phyloP scores from a whole-genome alignment of 2,113 vertebrate genomes.

The Lamprologus sp. region DNA sequence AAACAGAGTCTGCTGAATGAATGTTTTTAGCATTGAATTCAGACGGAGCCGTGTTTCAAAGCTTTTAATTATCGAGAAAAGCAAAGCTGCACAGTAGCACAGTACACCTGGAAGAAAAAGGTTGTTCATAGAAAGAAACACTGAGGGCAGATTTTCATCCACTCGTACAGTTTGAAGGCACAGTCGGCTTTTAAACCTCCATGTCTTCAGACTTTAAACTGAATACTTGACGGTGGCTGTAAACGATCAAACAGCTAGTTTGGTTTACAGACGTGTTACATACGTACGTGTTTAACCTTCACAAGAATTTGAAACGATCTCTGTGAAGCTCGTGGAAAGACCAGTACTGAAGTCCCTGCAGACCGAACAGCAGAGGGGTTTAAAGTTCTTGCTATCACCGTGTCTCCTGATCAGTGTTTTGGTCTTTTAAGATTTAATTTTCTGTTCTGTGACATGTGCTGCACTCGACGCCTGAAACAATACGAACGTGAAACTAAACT shows the following conservation, averaged over 20 bases:
- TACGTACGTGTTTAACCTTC: neutral
- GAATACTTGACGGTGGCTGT: neutral
- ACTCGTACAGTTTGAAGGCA: neutral
- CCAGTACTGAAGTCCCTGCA: neutral
- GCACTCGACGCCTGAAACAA: neutral
- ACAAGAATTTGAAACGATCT: neutral
- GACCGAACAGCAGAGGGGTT: neutral
- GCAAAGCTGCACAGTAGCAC: neutral
- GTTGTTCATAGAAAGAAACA: neutral
- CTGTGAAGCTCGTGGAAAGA: neutral
- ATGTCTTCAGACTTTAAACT: neutral
- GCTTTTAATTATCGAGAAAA: constrained; percentile 19
- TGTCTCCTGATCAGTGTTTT: neutral
- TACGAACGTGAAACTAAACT: neutral
- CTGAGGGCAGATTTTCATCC: neutral
- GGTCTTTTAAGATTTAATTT: neutral
- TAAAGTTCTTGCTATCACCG: neutral
- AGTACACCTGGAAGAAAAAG: neutral
- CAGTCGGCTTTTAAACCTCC: neutral
- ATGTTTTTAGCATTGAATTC: constrained; percentile 1
- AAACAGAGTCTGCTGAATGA: constrained; percentile 38
- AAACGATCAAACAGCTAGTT: neutral
- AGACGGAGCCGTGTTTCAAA: neutral
- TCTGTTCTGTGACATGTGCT: neutral
- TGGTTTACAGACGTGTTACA: neutral